phyloP scores from a whole-genome alignment of 2,113 vertebrate genomes.

The Entelurus aequoreus region DNA sequence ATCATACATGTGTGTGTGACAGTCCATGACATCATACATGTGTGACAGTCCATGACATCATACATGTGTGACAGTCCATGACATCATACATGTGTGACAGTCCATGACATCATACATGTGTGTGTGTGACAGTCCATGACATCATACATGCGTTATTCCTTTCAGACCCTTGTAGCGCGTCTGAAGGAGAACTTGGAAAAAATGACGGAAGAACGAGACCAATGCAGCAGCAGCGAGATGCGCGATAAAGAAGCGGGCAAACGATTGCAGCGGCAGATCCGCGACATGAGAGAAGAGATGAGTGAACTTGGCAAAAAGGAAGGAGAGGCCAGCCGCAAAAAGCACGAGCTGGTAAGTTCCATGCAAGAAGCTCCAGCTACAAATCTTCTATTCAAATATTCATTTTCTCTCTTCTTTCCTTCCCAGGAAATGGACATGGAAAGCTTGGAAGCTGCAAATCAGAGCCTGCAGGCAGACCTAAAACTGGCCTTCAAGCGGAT shows the following conservation, averaged over 20 bases:
- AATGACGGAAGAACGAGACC: conserved; percentile 90
- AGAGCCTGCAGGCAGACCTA: conserved; percentile 94
- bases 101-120: too few relatives aligned
- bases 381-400: conserved; percentile 9
- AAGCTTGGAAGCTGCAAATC: conserved; percentile 94
- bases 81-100: too few relatives aligned
- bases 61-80: too few relatives aligned
- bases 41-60: too few relatives aligned
- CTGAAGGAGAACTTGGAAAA: conserved; percentile 97
- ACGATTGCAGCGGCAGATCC: conserved; percentile 87
- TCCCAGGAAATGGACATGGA: conserved; percentile 94
- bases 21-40: too few relatives aligned
- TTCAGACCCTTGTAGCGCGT: conserved; percentile 81
- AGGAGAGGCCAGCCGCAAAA: conserved; percentile 91
- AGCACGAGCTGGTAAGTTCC: conserved; percentile 86
- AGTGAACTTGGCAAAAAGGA: conserved; percentile 90
- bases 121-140: too few relatives aligned
- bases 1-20: too few relatives aligned
- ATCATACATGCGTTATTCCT: too few relatives aligned
- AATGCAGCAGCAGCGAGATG: conserved; percentile 81
- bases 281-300: conserved; percentile 91
- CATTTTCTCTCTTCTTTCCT: not conserved
- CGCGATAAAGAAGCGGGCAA: conserved; percentile 97
- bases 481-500: conserved; percentile 98
- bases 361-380: not conserved